Percentiles rank a stretch among this genome's conserved stretches.
phyloP scores from a whole-genome alignment of 1,140 invertebrate genomes.

The Nephila pilipes region DNA sequence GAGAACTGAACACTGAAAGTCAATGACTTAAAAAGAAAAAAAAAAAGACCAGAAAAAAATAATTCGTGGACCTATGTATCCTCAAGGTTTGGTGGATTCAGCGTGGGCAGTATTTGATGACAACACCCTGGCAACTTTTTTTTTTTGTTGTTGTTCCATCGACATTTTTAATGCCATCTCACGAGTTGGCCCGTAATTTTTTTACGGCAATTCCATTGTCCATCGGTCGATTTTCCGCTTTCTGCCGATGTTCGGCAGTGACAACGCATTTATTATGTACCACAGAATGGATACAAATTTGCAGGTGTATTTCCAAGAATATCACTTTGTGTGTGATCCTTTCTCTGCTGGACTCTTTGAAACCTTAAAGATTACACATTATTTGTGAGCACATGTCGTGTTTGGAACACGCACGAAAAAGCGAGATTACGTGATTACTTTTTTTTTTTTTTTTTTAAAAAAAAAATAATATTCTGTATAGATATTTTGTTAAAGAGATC shows the following conservation, averaged over 20 bases:
- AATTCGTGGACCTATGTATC: neutral
- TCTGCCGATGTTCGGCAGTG: slow-evolving; percentile 8
- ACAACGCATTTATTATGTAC: slow-evolving; percentile 7
- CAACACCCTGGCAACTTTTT: slow-evolving; percentile 48
- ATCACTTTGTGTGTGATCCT: neutral
- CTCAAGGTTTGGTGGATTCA: neutral
- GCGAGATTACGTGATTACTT: too few relatives aligned
- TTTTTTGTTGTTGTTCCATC: neutral
- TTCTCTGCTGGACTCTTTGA: neutral
- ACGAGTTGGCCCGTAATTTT: slow-evolving; percentile 16
- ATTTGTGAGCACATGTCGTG: neutral
- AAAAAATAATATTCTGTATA: too few relatives aligned
- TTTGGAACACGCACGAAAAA: neutral
- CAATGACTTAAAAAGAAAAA: slow-evolving; percentile 46
- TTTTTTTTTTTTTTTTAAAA: too few relatives aligned
- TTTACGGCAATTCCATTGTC: slow-evolving; percentile 40
- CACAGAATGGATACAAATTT: neutral
- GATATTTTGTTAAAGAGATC: too few relatives aligned
- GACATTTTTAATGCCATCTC: slow-evolving; percentile 24
- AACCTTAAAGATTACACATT: neutral
- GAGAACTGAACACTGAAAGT: neutral
- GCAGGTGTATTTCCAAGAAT: neutral
- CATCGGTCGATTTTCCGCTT: slow-evolving; percentile 8
- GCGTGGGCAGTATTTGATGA: slow-evolving; percentile 64
- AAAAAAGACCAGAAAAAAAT: slow-evolving; percentile 7